Evolutionary conservation across 2,888 invertebrate genomes (phyloP).

Genomic region (Drosophila demipolita): DNA sequence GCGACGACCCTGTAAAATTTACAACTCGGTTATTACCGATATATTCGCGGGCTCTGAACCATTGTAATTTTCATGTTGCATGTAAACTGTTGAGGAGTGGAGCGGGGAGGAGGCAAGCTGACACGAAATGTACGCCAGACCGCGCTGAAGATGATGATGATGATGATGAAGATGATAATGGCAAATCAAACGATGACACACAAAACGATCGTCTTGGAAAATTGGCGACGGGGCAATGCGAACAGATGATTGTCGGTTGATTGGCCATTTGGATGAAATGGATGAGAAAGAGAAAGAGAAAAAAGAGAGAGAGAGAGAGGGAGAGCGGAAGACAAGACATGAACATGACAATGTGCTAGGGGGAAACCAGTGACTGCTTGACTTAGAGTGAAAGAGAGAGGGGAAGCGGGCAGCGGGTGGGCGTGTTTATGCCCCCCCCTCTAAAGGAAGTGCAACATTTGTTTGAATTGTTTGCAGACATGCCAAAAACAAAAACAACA

Average conservation of each 20-base stretch:
- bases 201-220: slow-evolving; percentile 80
- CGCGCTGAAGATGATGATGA: slow-evolving; percentile 65
- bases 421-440: slow-evolving; percentile 9
- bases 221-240: slow-evolving; percentile 58
- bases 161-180: slow-evolving; percentile 65
- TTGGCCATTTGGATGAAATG: slow-evolving; percentile 66
- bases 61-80: slow-evolving; percentile 79
- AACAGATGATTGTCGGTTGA: slow-evolving; percentile 56
- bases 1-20: slow-evolving; percentile 50
- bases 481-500: slow-evolving; percentile 34
- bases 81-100: slow-evolving; percentile 17
- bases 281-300: slow-evolving; percentile 12
- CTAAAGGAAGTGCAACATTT: slow-evolving; percentile 76
- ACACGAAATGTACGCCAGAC: slow-evolving; percentile 69
- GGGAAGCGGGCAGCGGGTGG: not conserved
- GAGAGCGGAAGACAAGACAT: slow-evolving; percentile 38
- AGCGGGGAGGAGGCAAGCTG: slow-evolving; percentile 14
- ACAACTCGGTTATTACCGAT: slow-evolving; percentile 79
- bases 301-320: slow-evolving; percentile 14
- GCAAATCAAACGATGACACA: slow-evolving; percentile 83
- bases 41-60: slow-evolving; percentile 68
- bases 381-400: not conserved
- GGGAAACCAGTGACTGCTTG: not conserved
- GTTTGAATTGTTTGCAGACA: slow-evolving; percentile 61
- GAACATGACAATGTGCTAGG: slow-evolving; percentile 40